Percentiles rank a stretch among this genome's conserved stretches.
Evolutionary conservation across 2,888 invertebrate genomes (phyloP).

Genomic region (Pyrrhia umbra): DNA sequence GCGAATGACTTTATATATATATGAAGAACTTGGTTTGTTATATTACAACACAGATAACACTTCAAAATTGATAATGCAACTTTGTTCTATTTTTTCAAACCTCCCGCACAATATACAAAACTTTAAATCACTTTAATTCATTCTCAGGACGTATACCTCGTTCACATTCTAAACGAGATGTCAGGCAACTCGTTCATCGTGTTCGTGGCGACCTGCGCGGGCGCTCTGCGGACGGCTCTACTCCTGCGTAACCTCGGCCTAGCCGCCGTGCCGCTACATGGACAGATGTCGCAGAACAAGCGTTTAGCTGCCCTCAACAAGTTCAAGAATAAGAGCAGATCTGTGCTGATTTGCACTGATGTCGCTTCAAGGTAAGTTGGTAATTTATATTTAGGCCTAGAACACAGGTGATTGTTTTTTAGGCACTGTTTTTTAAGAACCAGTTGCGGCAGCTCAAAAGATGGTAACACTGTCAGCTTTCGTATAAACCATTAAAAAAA

Average conservation of each 20-base stretch:
- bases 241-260: slow-evolving; percentile 97
- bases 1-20: too few relatives aligned
- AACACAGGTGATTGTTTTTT: too few relatives aligned
- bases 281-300: slow-evolving; percentile 99
- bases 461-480: too few relatives aligned
- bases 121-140: background rate
- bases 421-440: too few relatives aligned
- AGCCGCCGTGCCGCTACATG: slow-evolving; percentile 98
- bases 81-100: too few relatives aligned
- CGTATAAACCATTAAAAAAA: too few relatives aligned
- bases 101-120: too few relatives aligned
- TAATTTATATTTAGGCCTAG: background rate
- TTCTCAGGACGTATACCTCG: slow-evolving; percentile 97
- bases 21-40: too few relatives aligned
- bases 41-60: too few relatives aligned
- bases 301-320: slow-evolving; percentile 98
- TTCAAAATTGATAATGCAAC: too few relatives aligned
- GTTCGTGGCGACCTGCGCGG: slow-evolving; percentile 98
- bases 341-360: slow-evolving; percentile 99
- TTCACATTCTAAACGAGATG: slow-evolving; percentile 98
- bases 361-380: slow-evolving; percentile 96
- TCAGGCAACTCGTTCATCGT: slow-evolving; percentile 99
- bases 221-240: slow-evolving; percentile 96
- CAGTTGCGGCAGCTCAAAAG: too few relatives aligned
- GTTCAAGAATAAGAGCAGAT: slow-evolving; percentile 98